Conservation (phyloP, 2,888 invertebrate genomes). For the Cerceris ruficornis region DNA sequence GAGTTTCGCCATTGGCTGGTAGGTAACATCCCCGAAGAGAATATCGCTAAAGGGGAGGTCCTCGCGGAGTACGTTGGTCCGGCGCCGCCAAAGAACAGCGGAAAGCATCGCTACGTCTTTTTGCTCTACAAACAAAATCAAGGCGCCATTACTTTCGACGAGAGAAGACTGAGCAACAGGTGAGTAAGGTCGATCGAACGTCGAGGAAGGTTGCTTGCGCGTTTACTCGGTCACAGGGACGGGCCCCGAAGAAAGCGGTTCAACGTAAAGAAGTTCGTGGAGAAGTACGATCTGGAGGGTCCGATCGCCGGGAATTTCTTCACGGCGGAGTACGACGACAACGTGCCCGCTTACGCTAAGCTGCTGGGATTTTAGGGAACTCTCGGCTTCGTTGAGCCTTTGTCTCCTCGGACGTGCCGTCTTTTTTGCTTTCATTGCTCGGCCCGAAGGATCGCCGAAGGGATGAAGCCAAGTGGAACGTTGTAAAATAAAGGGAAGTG, state of each 20-base stretch:
- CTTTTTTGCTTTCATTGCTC: too few relatives aligned
- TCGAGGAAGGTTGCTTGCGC: background rate
- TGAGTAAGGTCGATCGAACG: conserved; percentile 38
- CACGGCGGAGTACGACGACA: conserved; percentile 85
- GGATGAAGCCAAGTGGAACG: too few relatives aligned
- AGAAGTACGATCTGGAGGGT: conserved; percentile 84
- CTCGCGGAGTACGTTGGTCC: conserved; percentile 79
- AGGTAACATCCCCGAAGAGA: conserved; percentile 80
- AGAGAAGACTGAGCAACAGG: conserved; percentile 76
- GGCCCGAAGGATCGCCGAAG: too few relatives aligned
- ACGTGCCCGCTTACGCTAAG: conserved; percentile 82
- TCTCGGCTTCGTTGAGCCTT: background rate
- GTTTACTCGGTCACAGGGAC: conserved; percentile 65
- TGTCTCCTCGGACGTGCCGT: too few relatives aligned
- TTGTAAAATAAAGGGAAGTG: too few relatives aligned
- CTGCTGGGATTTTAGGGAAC: conserved; percentile 48
- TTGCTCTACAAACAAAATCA: conserved; percentile 80
- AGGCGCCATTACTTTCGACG: conserved; percentile 79
- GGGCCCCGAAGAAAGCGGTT: conserved; percentile 84
- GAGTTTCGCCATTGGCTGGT: conserved; percentile 81
- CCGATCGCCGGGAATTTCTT: conserved; percentile 86
- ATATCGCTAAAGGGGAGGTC: conserved; percentile 78
- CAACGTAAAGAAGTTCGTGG: conserved; percentile 84
- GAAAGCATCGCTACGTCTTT: conserved; percentile 78
- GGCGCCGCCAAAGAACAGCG: conserved; percentile 75